A percentile compares a stretch with the other conserved stretches of the same genome.
Conservation (phyloP, 2,888 invertebrate genomes). For the Anthophora plumipes region DNA sequence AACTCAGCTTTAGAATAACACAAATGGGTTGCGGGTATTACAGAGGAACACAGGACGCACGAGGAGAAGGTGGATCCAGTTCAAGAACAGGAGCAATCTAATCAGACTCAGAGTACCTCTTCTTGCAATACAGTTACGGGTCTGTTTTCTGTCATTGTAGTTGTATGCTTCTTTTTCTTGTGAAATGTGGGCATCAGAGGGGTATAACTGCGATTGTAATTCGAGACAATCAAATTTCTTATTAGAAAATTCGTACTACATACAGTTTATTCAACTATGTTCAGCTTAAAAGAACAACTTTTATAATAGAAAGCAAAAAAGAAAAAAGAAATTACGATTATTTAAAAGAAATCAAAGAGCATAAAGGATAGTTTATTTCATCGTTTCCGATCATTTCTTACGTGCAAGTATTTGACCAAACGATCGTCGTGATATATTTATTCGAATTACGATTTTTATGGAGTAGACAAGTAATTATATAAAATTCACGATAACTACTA, state of each 20-base stretch:
- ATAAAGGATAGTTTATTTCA: not conserved
- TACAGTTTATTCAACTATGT: not conserved
- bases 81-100: constrained; percentile 83
- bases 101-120: constrained; percentile 83
- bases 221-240: not conserved
- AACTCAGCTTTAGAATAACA: constrained; percentile 74
- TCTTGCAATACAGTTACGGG: constrained; percentile 83
- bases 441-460: not conserved
- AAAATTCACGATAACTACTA: not conserved
- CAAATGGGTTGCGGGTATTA: constrained; percentile 82
- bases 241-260: not conserved
- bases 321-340: not conserved
- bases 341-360: not conserved
- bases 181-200: constrained; percentile 51
- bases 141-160: constrained; percentile 83
- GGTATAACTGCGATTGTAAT: constrained; percentile 20
- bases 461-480: not conserved
- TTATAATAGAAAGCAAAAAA: too few species aligned
- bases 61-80: constrained; percentile 82
- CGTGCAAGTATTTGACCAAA: not conserved
- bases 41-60: constrained; percentile 83
- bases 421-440: not conserved
- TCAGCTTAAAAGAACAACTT: not conserved
- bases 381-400: not conserved
- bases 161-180: constrained; percentile 76